Evolutionary conservation across 2,888 invertebrate genomes (phyloP), one percentile per base, ranked within the genome.

Genomic region (Halictus quadricinctus): DNA sequence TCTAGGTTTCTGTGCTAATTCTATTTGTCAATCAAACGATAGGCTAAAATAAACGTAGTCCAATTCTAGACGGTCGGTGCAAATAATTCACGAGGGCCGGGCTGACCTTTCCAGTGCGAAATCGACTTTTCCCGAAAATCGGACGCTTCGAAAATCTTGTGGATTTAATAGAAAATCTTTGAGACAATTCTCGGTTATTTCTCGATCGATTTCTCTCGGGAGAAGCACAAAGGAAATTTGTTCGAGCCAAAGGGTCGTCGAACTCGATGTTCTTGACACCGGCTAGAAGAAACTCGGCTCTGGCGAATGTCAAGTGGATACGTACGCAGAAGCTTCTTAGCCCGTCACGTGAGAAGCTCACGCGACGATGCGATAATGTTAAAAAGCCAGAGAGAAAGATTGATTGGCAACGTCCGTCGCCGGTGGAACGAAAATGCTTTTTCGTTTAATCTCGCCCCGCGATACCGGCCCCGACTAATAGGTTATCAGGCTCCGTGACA

Each of bases 321-420:
- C 77, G 73, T 85, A 83, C 76, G 69, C 79, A 60, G 78, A 84
- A 77, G 79, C 83, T 84, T 72, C 88, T 88, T 79, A 48, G 36
- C 74, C 58, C 46, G 73, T 83, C 78, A 72, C 86, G 88, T 86
- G 88, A 84, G 76, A 72, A 50, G 48, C 72, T 83, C 81, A 76
- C 78, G 83, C 83, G 82, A 88, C 82, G 25, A 83, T 69, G 69
- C 81, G 89, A 88, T 83, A 89, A 89, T 83, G 80, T 72, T 87
- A 50, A 69, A 83, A 88, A 80, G 73, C 72, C 50, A 8, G 74
- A 25, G 70, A 73, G 79, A 80, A 80, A 81, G 86, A 88, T 87
- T 79, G 82, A 88, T 88, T 75, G 46, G 73, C 69, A 60, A 43
- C 70, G 80, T 72, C 66, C 74, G 50, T 60, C 48, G 43, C 6